Base-by-base conservation (phyloP, 30 jellyfish, hydroid and myxozoan species). In the Chironex yamaguchii region DNA sequence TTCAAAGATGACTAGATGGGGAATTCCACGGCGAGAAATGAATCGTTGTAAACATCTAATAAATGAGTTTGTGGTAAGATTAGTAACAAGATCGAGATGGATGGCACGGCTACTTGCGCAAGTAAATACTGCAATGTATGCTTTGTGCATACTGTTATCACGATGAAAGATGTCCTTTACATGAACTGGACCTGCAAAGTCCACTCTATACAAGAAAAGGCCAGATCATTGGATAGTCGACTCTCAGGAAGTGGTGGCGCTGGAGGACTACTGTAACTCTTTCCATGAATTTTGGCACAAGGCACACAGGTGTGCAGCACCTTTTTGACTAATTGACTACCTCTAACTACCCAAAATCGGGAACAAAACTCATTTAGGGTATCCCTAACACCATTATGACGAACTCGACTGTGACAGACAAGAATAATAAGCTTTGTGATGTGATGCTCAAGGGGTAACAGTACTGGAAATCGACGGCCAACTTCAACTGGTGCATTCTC, bases 221-320 rank as follows among this genome's bases (percentile, higher is more conserved):
- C 84, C 12, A 29, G 25, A 20, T 69, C 91, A 4, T 71, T 54
- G 24, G 86, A 66, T 13, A 42, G 91, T 26, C 84, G 79, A 54
- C n/a, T 36, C 12, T 23, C 31, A 14, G 94, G 94, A 24, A 84
- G 62, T 62, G 94, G 90, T 32, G 94, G 82, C 4, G 85, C 70
- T 0, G n/a, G n/a, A 4, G 91, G 91, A 11, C 50, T 27, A 52
- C 36, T 68, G 51, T 51, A 84, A 13, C 85, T 49, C 50, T 50
- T 84, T 50, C 92, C 81, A 29, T 23, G 27, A 36, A 48, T 13
- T 48, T 58, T 30, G 20, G 63, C 58, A 29, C 84, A 84, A 21
- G 28, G 28, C 1, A 72, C 66, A 32, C 84, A 70, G 25, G 31
- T 84, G n/a, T 62, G 28, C 0, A 83, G 22, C 0, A 83, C 21